Base-by-base conservation (phyloP, 2,113 vertebrate species). In the Chunga burmeisteri region DNA sequence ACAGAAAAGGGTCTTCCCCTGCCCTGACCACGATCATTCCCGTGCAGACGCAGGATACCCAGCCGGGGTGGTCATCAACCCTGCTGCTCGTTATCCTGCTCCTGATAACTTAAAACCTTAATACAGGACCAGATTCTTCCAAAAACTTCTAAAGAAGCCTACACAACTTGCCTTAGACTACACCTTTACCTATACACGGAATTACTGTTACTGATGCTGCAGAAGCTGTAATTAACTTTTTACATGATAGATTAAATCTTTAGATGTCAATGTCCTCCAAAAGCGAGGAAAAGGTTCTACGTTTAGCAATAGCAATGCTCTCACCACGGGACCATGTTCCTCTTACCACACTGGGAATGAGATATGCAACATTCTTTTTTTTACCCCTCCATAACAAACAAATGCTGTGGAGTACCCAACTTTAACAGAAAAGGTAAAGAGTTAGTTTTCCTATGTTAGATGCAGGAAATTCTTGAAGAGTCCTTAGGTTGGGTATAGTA, bases 331-430 rank as follows among this genome's bases (percentile, higher is more conserved):
- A 71, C 10, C 9, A 9, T 38, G 29, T 5, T 78, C 6, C 17
- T 84, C 30, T 50, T 66, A 50, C 17, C 21, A 34, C 3, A 4
- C 16, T 61, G 50, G 32, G 18, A 81, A 75, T 36, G 16, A 7
- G 25, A 65, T 11, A 42, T 52, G 5, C 36, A 82, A 3, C 23
- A 25, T 27, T 40, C 11, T 81, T 18, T 27, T 75, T 71, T 52
- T 53, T 29, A 55, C 2, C 4, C 3, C 0, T 0, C 16, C 40
- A 3, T 52, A 81, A 40, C 9, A 81, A 74, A 8, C 7, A 73
- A 81, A 49, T 73, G 50, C 30, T 66, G 25, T 30, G 40, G 29
- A 83, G 19, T 40, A 86, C 5, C 1, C 47, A 47, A 38, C 20
- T 59, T 27, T 10, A 78, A 16, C 2, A 40, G 27, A 62, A 77